Evolutionary conservation across 2,888 invertebrate genomes (phyloP), one percentile per base, ranked within the genome.

Genomic region (Coelinius sp.): DNA sequence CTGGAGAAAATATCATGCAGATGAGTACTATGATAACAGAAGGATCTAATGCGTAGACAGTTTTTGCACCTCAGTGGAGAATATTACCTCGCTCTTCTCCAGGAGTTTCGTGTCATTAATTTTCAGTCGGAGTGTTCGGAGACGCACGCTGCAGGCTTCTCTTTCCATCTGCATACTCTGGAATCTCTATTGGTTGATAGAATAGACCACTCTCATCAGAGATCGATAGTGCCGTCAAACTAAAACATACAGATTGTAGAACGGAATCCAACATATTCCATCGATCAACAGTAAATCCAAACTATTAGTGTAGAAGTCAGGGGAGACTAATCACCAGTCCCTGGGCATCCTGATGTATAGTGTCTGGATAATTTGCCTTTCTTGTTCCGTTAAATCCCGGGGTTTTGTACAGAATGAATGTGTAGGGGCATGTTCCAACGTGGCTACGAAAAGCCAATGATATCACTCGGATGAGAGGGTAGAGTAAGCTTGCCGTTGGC

Each of bases 291-390:
- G 49, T 20, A 17, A 22, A 49, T 20, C 20, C 20, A 49, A 49
- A 49, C 20, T 22, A 49, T 20, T 49, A 20, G 7, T 1, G 7
- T n/a, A 17, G 35, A 31, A 31, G 2, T n/a, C 27, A 25, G n/a
- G 12, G 25, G 25, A 25, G 53, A 59, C 31, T 35, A 35, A 59
- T 20, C 59, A 59, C 35, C 6, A 35, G 31, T 27, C 24, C 27
- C 27, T 27, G 22, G 24, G 10, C 17, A 14, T 24, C 5, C 12
- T 7, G 20, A 4, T 62, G 38, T 62, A 41, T 38, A 41, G 38
- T 38, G 35, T 56, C 52, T 65, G 73, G 78, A 80, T 79, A 83
- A 83, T 83, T 83, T 79, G 79, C 78, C 75, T 77, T 75, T 75
- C 76, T 80, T 77, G 77, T 65, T 73, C 64, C 73, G 66, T 65